Base-by-base conservation (phyloP, 2,888 invertebrate species). In the Sinohyriopsis cumingii region DNA sequence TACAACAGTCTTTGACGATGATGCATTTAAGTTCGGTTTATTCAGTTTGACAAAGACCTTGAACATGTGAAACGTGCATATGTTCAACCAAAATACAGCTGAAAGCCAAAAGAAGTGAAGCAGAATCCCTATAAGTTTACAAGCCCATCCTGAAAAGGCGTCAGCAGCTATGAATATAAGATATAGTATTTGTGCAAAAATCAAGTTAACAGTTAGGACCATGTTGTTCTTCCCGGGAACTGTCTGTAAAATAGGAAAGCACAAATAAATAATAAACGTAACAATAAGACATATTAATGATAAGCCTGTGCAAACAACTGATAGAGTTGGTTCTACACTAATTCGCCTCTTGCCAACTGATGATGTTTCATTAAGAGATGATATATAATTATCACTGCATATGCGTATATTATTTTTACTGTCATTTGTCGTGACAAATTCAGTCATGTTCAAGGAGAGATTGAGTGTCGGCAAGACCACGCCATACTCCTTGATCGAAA, bases 41-140 rank as follows among this genome's bases (percentile, higher is more conserved):
- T 63, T 67, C 22, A 62, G n/a, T 25, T 60, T 67, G 9, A 65
- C 45, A 61, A 75, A 68, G 20, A 75, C 68, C 15, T 64, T 67
- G 24, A 70, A 72, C 68, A 75, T 68, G 33, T 74, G 71, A 25
- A 71, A 69, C 3, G 71, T 71, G 55, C 74, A 74, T 18, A 69
- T 59, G 60, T 68, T 68, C 71, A 68, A 57, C 55, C 62, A 56
- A 22, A 68, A 59, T 57, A 62, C 45, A n/a, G 72, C 56, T 24
- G 69, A 9, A 9, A 75, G 67, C 75, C 72, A 72, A 24, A 70
- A 66, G 28, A 72, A 72, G 53, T 75, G 75, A 7, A 67, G 63
- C 6, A 59, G 18, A 1, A 72, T 54, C 5, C 75, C 75, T 5
- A 72, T 5, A 7, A 63, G 1, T 24, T 65, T 57, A 57, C 75